Percentiles rank a stretch among this genome's conserved stretches.
Evolutionary conservation across 1,140 invertebrate genomes (phyloP).

Genomic region (Sweltsa coloradensis): DNA sequence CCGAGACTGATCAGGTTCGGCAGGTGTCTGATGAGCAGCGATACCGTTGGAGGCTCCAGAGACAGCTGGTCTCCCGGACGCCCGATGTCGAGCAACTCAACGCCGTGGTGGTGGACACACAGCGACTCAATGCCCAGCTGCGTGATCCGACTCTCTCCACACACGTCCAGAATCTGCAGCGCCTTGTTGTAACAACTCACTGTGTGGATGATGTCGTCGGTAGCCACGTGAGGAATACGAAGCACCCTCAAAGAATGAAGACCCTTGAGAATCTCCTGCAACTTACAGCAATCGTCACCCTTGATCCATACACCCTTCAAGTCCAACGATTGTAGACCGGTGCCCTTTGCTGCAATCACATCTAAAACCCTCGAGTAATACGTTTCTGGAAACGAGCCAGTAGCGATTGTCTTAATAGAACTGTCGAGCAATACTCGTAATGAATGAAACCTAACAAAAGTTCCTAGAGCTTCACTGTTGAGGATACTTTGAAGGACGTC

Average conservation of each 20-base stretch:
- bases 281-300: not conserved
- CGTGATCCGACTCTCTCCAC: not conserved
- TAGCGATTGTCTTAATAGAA: constrained; percentile 44
- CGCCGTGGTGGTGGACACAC: not conserved
- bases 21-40: constrained; percentile 40
- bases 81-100: constrained; percentile 41
- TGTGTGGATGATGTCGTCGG: not conserved
- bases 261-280: not conserved
- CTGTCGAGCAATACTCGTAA: too few relatives aligned
- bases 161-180: not conserved
- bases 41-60: constrained; percentile 26
- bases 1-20: constrained; percentile 45
- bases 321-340: constrained; percentile 43
- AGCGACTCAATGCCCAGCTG: not conserved
- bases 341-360: constrained; percentile 42
- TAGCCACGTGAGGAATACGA: constrained; percentile 1
- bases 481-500: too few relatives aligned
- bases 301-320: constrained; percentile 47
- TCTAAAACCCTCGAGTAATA: constrained; percentile 51
- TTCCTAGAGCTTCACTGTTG: too few relatives aligned
- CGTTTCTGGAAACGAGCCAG: constrained; percentile 47
- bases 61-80: constrained; percentile 45
- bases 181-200: not conserved
- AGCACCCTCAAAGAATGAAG: not conserved
- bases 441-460: too few relatives aligned